phyloP scores from a whole-genome alignment of 2,888 invertebrate genomes.

The Scaptomyza reducta region DNA sequence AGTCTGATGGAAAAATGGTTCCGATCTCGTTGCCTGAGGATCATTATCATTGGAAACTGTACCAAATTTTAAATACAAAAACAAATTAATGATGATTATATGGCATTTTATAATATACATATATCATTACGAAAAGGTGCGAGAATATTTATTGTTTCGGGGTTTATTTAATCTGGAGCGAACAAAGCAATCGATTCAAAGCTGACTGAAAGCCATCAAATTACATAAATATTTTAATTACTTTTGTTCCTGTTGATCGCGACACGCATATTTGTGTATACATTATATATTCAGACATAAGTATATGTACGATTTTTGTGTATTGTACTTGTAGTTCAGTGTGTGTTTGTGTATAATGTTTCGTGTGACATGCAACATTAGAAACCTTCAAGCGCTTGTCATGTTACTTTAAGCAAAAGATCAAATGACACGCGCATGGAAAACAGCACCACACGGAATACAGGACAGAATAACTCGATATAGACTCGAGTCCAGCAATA shows the following conservation, averaged over 20 bases:
- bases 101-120: too few species aligned
- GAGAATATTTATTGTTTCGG: neutral
- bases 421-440: constrained; percentile 48
- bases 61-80: too few species aligned
- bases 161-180: neutral
- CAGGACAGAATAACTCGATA: constrained; percentile 37
- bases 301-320: neutral
- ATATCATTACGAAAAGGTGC: neutral
- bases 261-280: constrained; percentile 33
- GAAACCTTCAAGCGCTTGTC: constrained; percentile 41
- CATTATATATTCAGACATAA: too few species aligned
- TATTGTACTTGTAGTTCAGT: neutral
- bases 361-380: constrained; percentile 58
- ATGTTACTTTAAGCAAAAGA: constrained; percentile 46
- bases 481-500: constrained; percentile 28
- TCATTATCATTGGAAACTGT: too few species aligned
- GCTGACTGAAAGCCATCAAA: neutral
- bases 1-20: too few species aligned
- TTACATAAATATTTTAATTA: neutral
- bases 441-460: constrained; percentile 2
- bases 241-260: constrained; percentile 27
- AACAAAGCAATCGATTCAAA: neutral
- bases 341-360: constrained; percentile 1
- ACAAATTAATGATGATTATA: too few species aligned
- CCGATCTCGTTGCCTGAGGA: too few species aligned